phyloP scores from a whole-genome alignment of 2,888 invertebrate species.

The Dicyrtoma fusca region DNA sequence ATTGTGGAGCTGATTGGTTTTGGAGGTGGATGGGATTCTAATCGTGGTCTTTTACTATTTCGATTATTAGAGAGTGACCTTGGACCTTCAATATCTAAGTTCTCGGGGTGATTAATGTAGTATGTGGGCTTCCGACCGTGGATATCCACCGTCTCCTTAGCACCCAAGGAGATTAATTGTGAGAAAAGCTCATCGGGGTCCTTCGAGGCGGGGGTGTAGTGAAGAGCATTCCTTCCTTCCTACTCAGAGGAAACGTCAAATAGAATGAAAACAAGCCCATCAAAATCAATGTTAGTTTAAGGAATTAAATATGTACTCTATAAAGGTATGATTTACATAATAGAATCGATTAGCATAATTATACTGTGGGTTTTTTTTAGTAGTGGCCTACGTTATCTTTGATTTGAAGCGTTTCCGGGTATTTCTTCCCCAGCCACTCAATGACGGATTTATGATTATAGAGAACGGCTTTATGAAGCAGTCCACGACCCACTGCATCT shows the following conservation, averaged over 20 bases:
- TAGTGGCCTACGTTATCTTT: conserved; percentile 70
- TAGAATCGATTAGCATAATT: not conserved
- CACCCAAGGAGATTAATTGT: conserved; percentile 67
- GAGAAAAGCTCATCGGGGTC: conserved; percentile 68
- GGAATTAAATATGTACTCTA: too few relatives aligned
- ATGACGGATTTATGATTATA: conserved; percentile 74
- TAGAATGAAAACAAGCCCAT: not conserved
- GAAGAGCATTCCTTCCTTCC: conserved; percentile 71
- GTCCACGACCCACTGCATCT: conserved; percentile 71
- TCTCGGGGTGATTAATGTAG: conserved; percentile 65
- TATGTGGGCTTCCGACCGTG: conserved; percentile 65
- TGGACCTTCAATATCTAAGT: conserved; percentile 63
- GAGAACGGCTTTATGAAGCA: conserved; percentile 80
- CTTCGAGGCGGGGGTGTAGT: conserved; percentile 68
- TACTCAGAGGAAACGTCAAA: conserved; percentile 59
- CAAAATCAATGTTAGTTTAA: too few relatives aligned
- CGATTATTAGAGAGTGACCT: conserved; percentile 37
- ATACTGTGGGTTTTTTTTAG: conserved; percentile 47
- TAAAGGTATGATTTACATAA: not conserved
- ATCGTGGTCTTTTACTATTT: conserved; percentile 29
- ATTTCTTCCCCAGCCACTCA: conserved; percentile 71
- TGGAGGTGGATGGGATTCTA: conserved; percentile 29
- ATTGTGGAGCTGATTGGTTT: conserved; percentile 60
- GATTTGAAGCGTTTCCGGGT: conserved; percentile 69
- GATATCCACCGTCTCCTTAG: conserved; percentile 67